These are phyloP conservation scores for Labeo calbasu DNA, from an alignment of 2,797 vertebrate species.

Conservation along the genomic window DNA sequence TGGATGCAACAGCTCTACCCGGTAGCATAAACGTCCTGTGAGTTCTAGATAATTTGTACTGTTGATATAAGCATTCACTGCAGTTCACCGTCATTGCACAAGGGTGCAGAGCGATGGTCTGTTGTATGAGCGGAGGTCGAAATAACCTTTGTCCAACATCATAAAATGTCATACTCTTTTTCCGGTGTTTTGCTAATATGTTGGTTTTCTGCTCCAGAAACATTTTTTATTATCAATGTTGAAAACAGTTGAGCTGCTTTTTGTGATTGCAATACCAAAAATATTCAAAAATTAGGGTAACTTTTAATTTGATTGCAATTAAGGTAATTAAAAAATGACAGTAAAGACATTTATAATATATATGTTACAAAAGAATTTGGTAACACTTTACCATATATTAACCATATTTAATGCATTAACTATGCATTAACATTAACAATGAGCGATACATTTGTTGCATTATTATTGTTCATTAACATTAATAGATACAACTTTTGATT, in stretches of 20 bases:
- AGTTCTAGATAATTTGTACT: slow-evolving; percentile 22
- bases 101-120: not conserved
- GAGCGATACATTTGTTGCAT: too few relatives aligned
- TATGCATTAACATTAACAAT: too few relatives aligned
- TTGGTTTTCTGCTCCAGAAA: not conserved
- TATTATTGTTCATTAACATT: too few relatives aligned
- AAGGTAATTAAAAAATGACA: too few relatives aligned
- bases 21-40: slow-evolving; percentile 4
- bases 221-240: not conserved
- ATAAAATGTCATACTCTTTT: not conserved
- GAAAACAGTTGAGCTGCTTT: not conserved
- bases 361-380: too few relatives aligned
- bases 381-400: too few relatives aligned
- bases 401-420: too few relatives aligned
- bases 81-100: not conserved
- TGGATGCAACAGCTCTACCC: slow-evolving; percentile 36
- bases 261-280: not conserved
- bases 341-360: too few relatives aligned
- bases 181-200: not conserved
- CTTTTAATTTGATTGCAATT: too few relatives aligned
- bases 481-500: too few relatives aligned
- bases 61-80: slow-evolving; percentile 21
- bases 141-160: not conserved
- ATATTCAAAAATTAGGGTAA: too few relatives aligned
- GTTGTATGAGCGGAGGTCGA: not conserved